Conservation (phyloP, 2,888 invertebrate genomes). For the Salticus scenicus region DNA sequence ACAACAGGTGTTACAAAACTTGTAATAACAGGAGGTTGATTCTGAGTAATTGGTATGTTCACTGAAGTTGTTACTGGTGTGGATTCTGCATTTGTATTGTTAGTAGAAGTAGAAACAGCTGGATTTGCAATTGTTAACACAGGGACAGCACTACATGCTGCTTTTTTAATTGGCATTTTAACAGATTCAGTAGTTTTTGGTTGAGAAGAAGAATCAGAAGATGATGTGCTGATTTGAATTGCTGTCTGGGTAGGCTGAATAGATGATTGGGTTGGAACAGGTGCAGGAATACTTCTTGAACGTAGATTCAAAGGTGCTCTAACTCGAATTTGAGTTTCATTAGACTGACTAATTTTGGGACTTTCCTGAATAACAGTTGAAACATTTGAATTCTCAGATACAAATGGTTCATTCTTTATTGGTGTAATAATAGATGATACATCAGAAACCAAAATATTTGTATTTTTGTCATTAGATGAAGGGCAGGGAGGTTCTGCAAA, state of each 20-base stretch:
- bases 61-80: not conserved
- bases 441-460: constrained; percentile 22
- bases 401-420: constrained; percentile 8
- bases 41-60: constrained; percentile 21
- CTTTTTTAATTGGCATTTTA: constrained; percentile 29
- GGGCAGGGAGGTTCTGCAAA: not conserved
- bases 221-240: not conserved
- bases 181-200: not conserved
- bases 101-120: constrained; percentile 9
- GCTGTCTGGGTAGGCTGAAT: not conserved
- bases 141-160: constrained; percentile 11
- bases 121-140: constrained; percentile 43
- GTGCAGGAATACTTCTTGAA: constrained; percentile 18
- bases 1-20: not conserved
- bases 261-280: not conserved
- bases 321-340: constrained; percentile 11
- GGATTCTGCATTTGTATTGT: constrained; percentile 5
- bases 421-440: constrained; percentile 3
- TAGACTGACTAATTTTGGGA: constrained; percentile 33
- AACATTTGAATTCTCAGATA: not conserved
- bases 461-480: constrained; percentile 13
- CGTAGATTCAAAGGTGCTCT: constrained; percentile 28
- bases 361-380: constrained; percentile 59
- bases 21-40: constrained; percentile 38
- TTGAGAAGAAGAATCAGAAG: not conserved